These are phyloP conservation scores for Cricetomys ansorgei DNA, from an alignment of 2,113 vertebrate species.

Conservation along the genomic window DNA sequence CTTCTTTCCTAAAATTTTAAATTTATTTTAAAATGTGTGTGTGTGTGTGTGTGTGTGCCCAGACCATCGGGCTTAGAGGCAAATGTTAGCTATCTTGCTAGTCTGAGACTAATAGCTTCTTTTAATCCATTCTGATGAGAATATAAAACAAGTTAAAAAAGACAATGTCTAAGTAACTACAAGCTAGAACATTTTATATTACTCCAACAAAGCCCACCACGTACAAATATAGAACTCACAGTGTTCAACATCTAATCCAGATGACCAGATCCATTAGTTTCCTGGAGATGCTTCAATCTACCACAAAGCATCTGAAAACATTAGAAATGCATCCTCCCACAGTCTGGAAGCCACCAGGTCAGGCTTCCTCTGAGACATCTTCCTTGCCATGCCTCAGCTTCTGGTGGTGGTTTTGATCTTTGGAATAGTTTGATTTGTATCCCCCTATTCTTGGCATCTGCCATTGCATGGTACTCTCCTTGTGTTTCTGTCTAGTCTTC, in stretches of 20 bases:
- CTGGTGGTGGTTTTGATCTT: no score
- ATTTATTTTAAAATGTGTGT: neutral
- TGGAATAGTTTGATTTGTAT: accelerated
- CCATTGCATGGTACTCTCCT: accelerated
- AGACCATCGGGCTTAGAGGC: neutral
- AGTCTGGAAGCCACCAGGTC: neutral
- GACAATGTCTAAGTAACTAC: neutral
- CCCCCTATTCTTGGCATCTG: neutral
- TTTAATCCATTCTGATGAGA: neutral
- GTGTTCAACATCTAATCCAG: neutral
- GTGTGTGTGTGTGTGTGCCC: neutral
- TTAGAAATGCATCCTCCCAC: neutral
- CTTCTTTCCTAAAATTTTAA: neutral
- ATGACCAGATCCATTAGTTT: neutral
- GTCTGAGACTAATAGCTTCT: neutral
- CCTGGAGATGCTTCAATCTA: neutral
- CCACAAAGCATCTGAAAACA: neutral
- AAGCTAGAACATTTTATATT: neutral
- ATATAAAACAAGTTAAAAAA: neutral
- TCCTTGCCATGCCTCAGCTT: neutral
- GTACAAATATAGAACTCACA: neutral
- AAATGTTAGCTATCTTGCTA: neutral
- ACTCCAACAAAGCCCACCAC: neutral
- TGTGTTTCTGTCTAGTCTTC: neutral
- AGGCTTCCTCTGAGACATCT: neutral